Evolutionary conservation across 2,797 vertebrate species (phyloP), one percentile per base, ranked within the genome.

Genomic region (Naso thynnoides): DNA sequence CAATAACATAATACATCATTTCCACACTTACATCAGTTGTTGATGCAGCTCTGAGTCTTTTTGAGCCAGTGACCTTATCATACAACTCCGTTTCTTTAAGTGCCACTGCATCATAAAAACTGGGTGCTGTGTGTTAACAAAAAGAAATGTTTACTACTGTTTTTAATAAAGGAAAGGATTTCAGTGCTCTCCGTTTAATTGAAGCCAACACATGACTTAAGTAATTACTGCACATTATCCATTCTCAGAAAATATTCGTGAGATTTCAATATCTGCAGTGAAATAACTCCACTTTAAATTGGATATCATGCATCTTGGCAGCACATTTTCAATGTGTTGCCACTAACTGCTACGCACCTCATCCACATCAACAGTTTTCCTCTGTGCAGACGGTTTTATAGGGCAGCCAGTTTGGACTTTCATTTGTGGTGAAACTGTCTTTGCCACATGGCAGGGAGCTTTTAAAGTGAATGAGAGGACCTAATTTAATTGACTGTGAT

Each of bases 401-500:
- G 54, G 53, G 65, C 63, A 71, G 62, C 48, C 49, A 15, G 67
- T 71, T 74, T 71, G 58, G 68, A 76, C 80, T 83, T 70, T 76
- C 70, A 81, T 79, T 87, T 70, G 69, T 52, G 70, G 54, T 47
- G 54, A 86, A 84, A 79, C 72, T 75, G 85, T 76, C 57, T 78
- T 57, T 64, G 78, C 81, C 66, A 57, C 86, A 79, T 56, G 73
- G 65, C 42, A 68, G 54, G 66, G 59, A 73, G 80, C 66, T 84
- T 88, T 84, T 83, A 87, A 85, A 81, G 63, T 53, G 48, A 87
- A 86, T 61, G 76, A 86, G 84, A 79, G 58, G 74, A 81, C 71
- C 70, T 87, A 77, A 88, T 89, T 89, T 80, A 88, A 93, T 90
- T 86, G 86, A 85, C 77, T 79, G 66, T 90, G 87, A 87, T 85